Evolutionary conservation across 2,888 invertebrate species (phyloP).

Genomic region (Osmoderma eremita): DNA sequence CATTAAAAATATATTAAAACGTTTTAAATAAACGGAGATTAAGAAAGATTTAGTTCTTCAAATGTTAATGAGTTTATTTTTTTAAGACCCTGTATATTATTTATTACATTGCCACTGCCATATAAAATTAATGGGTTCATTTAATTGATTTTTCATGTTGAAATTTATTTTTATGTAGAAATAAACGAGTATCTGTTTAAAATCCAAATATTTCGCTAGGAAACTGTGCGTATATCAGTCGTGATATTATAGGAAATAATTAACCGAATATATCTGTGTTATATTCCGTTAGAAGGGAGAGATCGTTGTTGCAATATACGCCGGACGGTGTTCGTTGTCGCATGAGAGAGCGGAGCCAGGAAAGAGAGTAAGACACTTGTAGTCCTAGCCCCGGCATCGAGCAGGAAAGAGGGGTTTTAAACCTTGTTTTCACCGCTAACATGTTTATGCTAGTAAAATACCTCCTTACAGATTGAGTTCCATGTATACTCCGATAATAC

Average conservation of each 20-base stretch:
- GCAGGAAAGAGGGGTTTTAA: slow-evolving; percentile 50
- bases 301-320: slow-evolving; percentile 16
- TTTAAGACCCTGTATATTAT: too few relatives aligned
- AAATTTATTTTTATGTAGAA: too few relatives aligned
- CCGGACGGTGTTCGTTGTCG: slow-evolving; percentile 23
- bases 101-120: too few relatives aligned
- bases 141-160: too few relatives aligned
- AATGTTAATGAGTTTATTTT: too few relatives aligned
- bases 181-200: too few relatives aligned
- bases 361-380: slow-evolving; percentile 41
- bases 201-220: background rate
- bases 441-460: slow-evolving; percentile 64
- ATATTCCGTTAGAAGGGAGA: slow-evolving; percentile 35
- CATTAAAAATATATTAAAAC: too few relatives aligned
- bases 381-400: slow-evolving; percentile 39
- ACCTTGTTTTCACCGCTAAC: slow-evolving; percentile 62
- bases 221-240: slow-evolving; percentile 20
- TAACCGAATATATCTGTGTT: slow-evolving; percentile 40
- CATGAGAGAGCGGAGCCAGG: slow-evolving; percentile 31
- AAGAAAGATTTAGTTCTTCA: too few relatives aligned
- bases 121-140: too few relatives aligned
- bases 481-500: slow-evolving; percentile 63
- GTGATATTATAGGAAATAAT: slow-evolving; percentile 41
- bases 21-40: too few relatives aligned
- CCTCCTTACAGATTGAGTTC: slow-evolving; percentile 64